phyloP scores from a whole-genome alignment of 2,888 invertebrate genomes.

The Ormyrus nitidulus region DNA sequence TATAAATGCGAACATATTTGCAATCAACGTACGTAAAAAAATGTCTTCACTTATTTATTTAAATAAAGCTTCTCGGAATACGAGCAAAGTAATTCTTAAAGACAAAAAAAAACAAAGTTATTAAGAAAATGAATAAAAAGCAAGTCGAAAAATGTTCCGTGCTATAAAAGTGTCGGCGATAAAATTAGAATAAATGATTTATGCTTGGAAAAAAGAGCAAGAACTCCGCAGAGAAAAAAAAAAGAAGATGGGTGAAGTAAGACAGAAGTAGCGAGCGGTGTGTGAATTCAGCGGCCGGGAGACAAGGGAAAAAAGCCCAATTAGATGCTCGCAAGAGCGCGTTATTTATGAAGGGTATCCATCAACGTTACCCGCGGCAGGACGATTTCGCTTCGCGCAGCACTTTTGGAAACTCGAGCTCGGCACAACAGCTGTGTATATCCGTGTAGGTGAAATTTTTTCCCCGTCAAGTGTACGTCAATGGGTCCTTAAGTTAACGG shows the following conservation, averaged over 20 bases:
- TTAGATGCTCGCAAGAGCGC: constrained; percentile 64
- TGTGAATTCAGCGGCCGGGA: constrained; percentile 10
- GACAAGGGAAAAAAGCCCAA: constrained; percentile 65
- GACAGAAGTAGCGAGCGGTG: constrained; percentile 14
- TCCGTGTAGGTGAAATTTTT: neutral
- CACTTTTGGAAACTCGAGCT: constrained; percentile 49
- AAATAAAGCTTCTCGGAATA: too few species aligned
- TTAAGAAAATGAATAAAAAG: too few species aligned
- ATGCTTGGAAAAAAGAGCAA: constrained; percentile 10
- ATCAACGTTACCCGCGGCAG: constrained; percentile 67
- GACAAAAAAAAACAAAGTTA: too few species aligned
- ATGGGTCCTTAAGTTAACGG: too few species aligned
- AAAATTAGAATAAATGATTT: constrained; percentile 32
- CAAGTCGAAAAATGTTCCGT: too few species aligned
- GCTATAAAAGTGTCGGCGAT: neutral
- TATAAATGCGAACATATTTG: too few species aligned
- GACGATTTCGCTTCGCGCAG: constrained; percentile 60
- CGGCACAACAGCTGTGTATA: neutral
- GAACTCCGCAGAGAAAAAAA: neutral
- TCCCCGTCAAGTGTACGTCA: neutral
- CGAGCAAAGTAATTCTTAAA: too few species aligned
- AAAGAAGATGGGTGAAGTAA: constrained; percentile 8
- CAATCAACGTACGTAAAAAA: too few species aligned
- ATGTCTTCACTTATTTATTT: too few species aligned
- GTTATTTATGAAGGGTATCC: constrained; percentile 68